Evolutionary conservation across 2,797 vertebrate genomes (phyloP).

Genomic region (Poeciliopsis paucimaculata): DNA sequence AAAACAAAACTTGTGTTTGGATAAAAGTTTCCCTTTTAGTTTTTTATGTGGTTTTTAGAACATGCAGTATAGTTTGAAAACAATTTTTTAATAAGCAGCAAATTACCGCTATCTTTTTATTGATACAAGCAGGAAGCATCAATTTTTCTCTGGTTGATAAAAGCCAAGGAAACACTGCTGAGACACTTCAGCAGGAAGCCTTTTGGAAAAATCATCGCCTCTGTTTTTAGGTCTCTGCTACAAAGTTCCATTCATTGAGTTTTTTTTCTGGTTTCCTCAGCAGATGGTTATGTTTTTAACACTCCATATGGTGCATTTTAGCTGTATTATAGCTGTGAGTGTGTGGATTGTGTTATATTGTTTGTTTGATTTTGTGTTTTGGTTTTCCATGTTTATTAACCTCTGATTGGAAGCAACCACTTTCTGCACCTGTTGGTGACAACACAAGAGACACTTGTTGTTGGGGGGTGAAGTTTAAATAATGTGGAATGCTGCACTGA

Average conservation of each 20-base stretch:
- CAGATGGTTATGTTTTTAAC: constrained; percentile 21
- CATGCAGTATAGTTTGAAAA: not conserved
- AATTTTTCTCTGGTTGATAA: not conserved
- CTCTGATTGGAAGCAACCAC: not conserved
- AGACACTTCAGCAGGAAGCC: not conserved
- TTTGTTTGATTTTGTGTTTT: constrained; percentile 2
- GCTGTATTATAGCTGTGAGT: constrained; percentile 4
- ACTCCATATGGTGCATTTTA: constrained; percentile 7
- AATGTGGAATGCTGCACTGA: not conserved
- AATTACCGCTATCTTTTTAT: not conserved
- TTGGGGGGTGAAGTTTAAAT: not conserved
- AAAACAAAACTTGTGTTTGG: not conserved
- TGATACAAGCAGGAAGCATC: not conserved
- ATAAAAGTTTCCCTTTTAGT: not conserved
- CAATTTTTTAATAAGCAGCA: not conserved
- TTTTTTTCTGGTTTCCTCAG: constrained; percentile 3
- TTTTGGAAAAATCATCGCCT: not conserved
- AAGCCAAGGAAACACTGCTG: not conserved
- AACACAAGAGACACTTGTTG: not conserved
- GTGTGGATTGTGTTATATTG: constrained; percentile 7
- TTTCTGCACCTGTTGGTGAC: not conserved
- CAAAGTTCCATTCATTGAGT: not conserved
- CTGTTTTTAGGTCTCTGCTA: not conserved
- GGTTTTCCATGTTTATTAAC: not conserved
- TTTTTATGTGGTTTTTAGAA: not conserved